These are phyloP conservation scores for Eilema sororculum DNA, from an alignment of 2,888 invertebrate species.

Conservation along the genomic window DNA sequence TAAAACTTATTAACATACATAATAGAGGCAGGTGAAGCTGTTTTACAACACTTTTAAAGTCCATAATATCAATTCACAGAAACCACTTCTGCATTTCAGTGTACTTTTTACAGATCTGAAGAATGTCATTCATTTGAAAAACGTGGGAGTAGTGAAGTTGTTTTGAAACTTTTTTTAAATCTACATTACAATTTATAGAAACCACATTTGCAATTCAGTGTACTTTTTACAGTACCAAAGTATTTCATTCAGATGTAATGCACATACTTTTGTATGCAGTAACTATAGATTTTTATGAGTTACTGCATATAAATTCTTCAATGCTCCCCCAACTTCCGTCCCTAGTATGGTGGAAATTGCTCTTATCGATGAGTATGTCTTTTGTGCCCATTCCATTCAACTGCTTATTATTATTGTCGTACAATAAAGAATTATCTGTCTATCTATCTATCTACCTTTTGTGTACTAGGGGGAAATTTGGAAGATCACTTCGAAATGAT, in stretches of 20 bases:
- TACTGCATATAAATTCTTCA: background rate
- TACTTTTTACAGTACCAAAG: no score
- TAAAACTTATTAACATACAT: no score
- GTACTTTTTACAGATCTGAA: background rate
- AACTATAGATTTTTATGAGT: background rate
- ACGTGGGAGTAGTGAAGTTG: no score
- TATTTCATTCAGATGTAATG: no score
- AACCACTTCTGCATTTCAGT: background rate
- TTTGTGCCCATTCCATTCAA: background rate
- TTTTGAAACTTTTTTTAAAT: no score
- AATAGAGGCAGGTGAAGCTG: no score
- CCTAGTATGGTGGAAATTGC: constrained; percentile 1
- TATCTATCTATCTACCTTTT: background rate
- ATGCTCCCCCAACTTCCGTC: background rate
- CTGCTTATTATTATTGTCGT: constrained; percentile 3
- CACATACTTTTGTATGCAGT: background rate
- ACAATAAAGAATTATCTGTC: constrained; percentile 1
- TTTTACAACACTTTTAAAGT: no score
- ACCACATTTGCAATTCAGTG: no score
- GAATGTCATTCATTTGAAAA: no score
- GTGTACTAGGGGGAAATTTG: background rate
- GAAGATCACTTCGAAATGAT: background rate
- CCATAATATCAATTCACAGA: background rate
- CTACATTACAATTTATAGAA: no score
- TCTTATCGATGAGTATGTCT: background rate